Evolutionary conservation across 2,113 vertebrate species (phyloP).

Genomic region (Felis chaus): DNA sequence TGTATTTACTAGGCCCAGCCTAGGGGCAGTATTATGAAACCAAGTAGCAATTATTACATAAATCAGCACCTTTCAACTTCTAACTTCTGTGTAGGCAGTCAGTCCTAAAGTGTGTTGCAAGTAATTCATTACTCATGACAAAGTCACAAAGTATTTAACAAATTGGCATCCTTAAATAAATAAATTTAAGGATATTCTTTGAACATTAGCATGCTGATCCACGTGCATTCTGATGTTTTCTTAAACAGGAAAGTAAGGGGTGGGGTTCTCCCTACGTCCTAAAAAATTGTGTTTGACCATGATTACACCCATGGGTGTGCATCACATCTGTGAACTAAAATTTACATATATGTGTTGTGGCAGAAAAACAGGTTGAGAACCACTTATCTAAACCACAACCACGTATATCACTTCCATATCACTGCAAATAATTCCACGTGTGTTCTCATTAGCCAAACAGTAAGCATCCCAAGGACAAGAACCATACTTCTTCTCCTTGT

Average conservation of each 20-base stretch:
- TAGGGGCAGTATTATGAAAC: not conserved
- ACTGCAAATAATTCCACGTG: not conserved
- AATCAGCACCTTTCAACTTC: not conserved
- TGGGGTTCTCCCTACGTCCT: not conserved
- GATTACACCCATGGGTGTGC: not conserved
- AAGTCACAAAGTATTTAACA: not conserved
- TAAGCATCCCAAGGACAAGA: not conserved
- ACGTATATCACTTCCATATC: not conserved
- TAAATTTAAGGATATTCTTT: not conserved
- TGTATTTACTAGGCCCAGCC: not conserved
- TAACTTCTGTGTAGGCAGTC: not conserved
- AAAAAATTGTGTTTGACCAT: not conserved
- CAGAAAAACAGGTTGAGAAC: not conserved
- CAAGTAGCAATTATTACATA: not conserved
- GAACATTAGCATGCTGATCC: not conserved
- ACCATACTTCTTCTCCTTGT: not conserved
- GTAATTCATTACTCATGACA: not conserved
- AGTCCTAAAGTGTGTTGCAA: not conserved
- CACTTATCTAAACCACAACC: slow-evolving; percentile 29
- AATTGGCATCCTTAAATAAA: slow-evolving; percentile 3
- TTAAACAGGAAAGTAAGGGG: not conserved
- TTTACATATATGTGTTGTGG: not conserved
- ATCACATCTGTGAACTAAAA: not conserved
- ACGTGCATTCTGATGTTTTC: not conserved
- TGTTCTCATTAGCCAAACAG: not conserved